phyloP scores from a whole-genome alignment of 2,797 vertebrate species.

The Todus mexicanus region DNA sequence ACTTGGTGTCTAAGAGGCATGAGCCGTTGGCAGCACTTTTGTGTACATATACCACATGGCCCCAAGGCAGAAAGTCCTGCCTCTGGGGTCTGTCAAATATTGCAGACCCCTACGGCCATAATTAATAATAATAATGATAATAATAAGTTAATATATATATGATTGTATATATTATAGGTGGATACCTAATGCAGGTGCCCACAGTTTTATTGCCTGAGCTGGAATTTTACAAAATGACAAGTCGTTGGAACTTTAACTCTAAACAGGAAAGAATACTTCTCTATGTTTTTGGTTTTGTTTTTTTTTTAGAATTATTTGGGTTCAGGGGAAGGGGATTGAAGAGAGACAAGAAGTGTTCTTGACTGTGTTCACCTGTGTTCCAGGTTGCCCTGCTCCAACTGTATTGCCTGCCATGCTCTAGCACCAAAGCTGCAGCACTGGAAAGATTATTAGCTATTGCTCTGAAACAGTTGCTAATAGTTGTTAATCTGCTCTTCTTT shows the following conservation, averaged over 20 bases:
- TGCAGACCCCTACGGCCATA: neutral
- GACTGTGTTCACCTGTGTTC: neutral
- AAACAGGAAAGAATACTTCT: neutral
- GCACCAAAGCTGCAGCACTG: neutral
- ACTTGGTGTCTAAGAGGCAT: neutral
- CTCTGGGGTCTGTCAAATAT: constrained; percentile 1
- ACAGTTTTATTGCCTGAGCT: neutral
- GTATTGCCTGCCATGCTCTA: accelerated
- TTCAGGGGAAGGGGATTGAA: neutral
- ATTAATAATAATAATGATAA: neutral
- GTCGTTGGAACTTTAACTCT: neutral
- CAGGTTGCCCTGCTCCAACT: neutral
- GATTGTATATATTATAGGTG: neutral
- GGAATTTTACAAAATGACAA: neutral
- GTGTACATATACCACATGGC: neutral
- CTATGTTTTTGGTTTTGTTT: neutral
- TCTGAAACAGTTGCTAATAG: neutral
- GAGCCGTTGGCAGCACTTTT: neutral
- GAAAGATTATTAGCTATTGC: neutral
- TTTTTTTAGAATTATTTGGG: neutral
- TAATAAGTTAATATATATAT: neutral
- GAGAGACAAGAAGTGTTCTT: neutral
- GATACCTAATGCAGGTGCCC: neutral
- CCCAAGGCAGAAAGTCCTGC: neutral
- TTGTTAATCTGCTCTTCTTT: neutral